Evolutionary conservation across 2,888 invertebrate species (phyloP).

Genomic region (Euphydryas editha): DNA sequence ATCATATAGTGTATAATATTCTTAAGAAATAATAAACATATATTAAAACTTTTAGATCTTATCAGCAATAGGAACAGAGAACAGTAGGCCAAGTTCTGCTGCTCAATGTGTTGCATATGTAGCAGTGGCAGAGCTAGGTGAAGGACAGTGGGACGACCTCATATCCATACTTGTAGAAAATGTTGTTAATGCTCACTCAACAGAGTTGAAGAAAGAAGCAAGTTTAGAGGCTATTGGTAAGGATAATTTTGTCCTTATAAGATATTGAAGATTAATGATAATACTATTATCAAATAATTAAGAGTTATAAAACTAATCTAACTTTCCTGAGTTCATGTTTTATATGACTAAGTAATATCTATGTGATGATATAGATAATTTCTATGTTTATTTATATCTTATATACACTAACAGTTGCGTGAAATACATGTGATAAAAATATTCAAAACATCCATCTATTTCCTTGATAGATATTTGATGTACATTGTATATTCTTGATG

Average conservation of each 20-base stretch:
- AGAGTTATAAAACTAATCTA: no score
- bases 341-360: no score
- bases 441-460: neutral
- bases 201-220: constrained; percentile 97
- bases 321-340: no score
- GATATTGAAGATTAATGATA: no score
- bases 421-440: neutral
- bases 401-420: no score
- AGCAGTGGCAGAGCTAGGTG: constrained; percentile 97
- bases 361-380: no score
- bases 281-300: no score
- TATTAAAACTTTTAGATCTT: constrained; percentile 87
- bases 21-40: no score
- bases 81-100: constrained; percentile 96
- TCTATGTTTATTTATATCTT: no score
- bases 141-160: constrained; percentile 95
- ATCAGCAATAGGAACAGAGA: constrained; percentile 97
- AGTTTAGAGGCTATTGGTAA: constrained; percentile 98
- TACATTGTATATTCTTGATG: neutral
- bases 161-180: constrained; percentile 94
- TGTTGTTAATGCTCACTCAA: constrained; percentile 92
- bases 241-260: constrained; percentile 14
- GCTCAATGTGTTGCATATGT: constrained; percentile 99
- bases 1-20: no score
- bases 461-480: neutral